These are phyloP conservation scores for Pristionchus exspectatus DNA, from an alignment of 2,888 invertebrate genomes.

Conservation along the genomic window DNA sequence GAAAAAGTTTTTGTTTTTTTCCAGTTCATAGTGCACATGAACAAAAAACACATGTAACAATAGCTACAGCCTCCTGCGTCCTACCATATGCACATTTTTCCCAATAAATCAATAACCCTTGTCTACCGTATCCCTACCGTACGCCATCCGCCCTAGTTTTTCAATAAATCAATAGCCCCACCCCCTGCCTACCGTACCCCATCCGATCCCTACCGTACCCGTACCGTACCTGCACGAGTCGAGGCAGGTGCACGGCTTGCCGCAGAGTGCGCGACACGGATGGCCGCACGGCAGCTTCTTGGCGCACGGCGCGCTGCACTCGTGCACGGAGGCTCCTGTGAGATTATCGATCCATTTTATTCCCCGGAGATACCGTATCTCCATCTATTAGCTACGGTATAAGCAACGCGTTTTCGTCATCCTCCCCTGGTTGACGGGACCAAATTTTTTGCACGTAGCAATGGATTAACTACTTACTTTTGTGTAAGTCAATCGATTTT, in stretches of 20 bases:
- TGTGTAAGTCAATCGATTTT: no score
- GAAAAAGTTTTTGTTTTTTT: no score
- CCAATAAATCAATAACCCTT: not conserved
- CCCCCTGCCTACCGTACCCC: not conserved
- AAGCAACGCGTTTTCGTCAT: no score
- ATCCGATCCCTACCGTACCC: not conserved
- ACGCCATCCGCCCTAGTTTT: not conserved
- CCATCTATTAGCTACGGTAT: no score
- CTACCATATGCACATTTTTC: not conserved
- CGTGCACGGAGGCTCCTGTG: slow-evolving; percentile 58
- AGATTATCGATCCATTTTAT: not conserved
- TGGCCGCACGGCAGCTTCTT: slow-evolving; percentile 84
- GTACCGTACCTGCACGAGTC: slow-evolving; percentile 50
- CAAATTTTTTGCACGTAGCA: no score
- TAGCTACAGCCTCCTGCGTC: not conserved
- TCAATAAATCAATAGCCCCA: not conserved
- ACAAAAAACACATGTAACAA: no score
- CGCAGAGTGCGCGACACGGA: slow-evolving; percentile 74
- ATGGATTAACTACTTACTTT: no score
- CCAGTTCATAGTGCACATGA: no score
- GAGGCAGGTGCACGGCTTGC: slow-evolving; percentile 78
- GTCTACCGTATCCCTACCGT: not conserved
- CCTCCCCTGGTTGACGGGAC: no score
- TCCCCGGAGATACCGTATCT: not conserved
- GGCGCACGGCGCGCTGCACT: slow-evolving; percentile 81